These are phyloP conservation scores for Anguilla obscura DNA, from an alignment of 2,797 vertebrate species.

Conservation along the genomic window DNA sequence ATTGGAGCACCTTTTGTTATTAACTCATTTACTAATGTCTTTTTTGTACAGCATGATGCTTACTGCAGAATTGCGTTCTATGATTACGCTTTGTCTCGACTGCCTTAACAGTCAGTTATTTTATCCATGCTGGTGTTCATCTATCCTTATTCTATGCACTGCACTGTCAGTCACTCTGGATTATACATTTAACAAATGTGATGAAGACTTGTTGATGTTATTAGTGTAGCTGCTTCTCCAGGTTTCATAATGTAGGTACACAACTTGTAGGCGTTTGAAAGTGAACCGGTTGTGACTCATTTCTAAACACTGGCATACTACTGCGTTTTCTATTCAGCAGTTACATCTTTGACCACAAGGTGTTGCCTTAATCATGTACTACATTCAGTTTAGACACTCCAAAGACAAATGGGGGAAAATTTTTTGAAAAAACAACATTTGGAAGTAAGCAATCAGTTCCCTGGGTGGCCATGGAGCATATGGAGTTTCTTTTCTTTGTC, in stretches of 20 bases:
- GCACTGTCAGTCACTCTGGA: not conserved
- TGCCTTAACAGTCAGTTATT: not conserved
- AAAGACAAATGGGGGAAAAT: not conserved
- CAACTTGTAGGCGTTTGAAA: not conserved
- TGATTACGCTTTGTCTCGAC: not conserved
- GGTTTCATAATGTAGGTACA: not conserved
- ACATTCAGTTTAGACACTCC: not conserved
- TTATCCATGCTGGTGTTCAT: not conserved
- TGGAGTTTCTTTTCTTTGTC: not conserved
- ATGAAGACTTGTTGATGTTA: not conserved
- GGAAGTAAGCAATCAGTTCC: not conserved
- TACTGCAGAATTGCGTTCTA: not conserved
- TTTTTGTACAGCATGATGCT: not conserved
- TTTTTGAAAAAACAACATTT: not conserved
- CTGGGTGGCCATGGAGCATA: not conserved
- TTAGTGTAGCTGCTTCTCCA: not conserved
- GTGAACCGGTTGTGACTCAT: not conserved
- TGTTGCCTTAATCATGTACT: not conserved
- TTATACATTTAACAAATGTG: not conserved
- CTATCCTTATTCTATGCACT: not conserved
- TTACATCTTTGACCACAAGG: conserved; percentile 27
- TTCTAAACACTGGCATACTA: not conserved
- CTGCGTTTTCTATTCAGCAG: not conserved
- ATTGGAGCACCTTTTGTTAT: not conserved
- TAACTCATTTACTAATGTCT: not conserved